A percentile compares a stretch with the other conserved stretches of the same genome.
phyloP scores from a whole-genome alignment of 1,140 invertebrate genomes.

The Acyrthosiphon pisum region DNA sequence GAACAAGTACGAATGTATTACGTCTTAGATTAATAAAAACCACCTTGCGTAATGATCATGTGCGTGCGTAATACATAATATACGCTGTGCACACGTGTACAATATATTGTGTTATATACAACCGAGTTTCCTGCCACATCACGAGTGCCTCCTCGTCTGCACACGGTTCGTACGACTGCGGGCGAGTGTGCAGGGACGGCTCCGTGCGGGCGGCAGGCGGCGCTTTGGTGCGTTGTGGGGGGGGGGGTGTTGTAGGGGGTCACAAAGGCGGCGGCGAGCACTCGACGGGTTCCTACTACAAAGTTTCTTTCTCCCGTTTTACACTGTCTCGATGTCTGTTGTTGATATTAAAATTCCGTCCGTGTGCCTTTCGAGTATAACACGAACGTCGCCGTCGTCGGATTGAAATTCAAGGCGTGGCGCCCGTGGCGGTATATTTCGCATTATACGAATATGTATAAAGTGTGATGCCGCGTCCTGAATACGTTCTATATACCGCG shows the following conservation, averaged over 20 bases:
- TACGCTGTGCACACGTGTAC: background rate
- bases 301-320: constrained; percentile 37
- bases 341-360: constrained; percentile 51
- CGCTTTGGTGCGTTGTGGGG: background rate
- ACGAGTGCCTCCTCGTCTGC: too few species aligned
- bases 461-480: constrained; percentile 9
- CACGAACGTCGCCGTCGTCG: constrained; percentile 44
- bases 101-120: background rate
- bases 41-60: background rate
- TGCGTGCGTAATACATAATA: background rate
- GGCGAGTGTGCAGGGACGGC: background rate
- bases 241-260: background rate
- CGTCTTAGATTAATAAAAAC: background rate
- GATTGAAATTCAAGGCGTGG: constrained; percentile 56
- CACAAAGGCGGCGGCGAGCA: background rate
- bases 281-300: background rate
- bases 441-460: constrained; percentile 47
- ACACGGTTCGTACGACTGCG: background rate
- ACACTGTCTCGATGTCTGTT: constrained; percentile 32
- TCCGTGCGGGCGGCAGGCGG: background rate
- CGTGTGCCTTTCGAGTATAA: constrained; percentile 42
- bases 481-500: constrained; percentile 9
- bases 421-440: constrained; percentile 41
- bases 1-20: background rate
- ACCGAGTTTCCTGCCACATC: background rate